phyloP scores from a whole-genome alignment of 2,113 vertebrate genomes.

The Puma concolor region DNA sequence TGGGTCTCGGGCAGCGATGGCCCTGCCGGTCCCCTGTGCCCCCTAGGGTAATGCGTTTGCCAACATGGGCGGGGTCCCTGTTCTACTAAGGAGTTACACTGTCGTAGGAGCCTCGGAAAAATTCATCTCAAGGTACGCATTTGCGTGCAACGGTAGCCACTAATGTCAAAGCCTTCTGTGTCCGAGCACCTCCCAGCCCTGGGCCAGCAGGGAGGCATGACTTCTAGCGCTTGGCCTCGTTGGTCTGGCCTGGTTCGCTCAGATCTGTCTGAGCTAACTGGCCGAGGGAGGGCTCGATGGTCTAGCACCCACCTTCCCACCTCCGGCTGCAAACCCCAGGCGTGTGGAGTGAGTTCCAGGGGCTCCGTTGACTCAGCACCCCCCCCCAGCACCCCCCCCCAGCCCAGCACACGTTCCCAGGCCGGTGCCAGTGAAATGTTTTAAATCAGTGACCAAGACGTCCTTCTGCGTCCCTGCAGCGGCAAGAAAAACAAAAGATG shows the following conservation, averaged over 20 bases:
- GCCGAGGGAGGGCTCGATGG: not conserved
- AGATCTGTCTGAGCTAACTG: not conserved
- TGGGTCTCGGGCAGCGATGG: too few relatives aligned
- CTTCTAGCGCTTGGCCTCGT: fast-evolving
- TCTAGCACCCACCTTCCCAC: fast-evolving
- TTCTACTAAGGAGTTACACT: not conserved
- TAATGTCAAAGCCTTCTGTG: not conserved
- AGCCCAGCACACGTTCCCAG: fast-evolving
- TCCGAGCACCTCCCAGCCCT: fast-evolving
- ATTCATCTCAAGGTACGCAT: fast-evolving
- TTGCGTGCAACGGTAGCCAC: fast-evolving
- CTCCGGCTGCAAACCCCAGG: not conserved
- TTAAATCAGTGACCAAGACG: not conserved
- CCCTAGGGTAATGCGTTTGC: not conserved
- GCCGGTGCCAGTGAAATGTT: not conserved
- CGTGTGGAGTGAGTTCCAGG: fast-evolving
- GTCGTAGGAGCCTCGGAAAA: not conserved
- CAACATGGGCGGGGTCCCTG: not conserved
- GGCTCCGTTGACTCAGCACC: not conserved
- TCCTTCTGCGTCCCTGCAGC: not conserved
- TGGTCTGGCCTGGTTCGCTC: fast-evolving
- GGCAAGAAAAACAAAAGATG: not conserved
- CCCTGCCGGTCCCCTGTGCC: fast-evolving
- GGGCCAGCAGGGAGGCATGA: fast-evolving
- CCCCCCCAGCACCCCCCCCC: not conserved